Percentiles rank a stretch among this genome's conserved stretches.
These are phyloP conservation scores for Ctenopoma multispine DNA, from an alignment of 2,797 vertebrate species.

Conservation along the genomic window DNA sequence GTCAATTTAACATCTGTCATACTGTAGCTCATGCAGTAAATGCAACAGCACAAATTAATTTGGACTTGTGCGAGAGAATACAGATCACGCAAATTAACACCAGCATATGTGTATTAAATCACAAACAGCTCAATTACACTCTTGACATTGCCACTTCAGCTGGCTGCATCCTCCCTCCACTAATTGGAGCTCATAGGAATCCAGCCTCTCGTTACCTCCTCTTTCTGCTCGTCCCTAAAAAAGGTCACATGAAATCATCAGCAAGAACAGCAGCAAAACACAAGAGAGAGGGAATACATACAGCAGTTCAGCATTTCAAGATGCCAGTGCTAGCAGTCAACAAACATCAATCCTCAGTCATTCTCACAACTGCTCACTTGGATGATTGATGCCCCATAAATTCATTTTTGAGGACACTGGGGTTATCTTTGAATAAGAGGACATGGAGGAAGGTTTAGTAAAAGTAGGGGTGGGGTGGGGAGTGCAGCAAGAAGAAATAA, in stretches of 20 bases:
- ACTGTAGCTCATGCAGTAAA: neutral
- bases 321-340: slow-evolving; percentile 10
- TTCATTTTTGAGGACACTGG: slow-evolving; percentile 34
- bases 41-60: slow-evolving; percentile 22
- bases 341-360: slow-evolving; percentile 26
- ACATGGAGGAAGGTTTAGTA: slow-evolving; percentile 20
- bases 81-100: slow-evolving; percentile 44
- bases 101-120: slow-evolving; percentile 43
- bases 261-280: slow-evolving; percentile 10
- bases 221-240: slow-evolving; percentile 17
- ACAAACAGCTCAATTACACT: slow-evolving; percentile 58
- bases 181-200: slow-evolving; percentile 47
- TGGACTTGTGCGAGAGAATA: slow-evolving; percentile 19
- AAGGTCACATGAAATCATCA: slow-evolving; percentile 54
- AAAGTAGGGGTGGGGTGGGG: neutral
- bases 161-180: slow-evolving; percentile 33
- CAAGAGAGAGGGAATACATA: slow-evolving; percentile 9
- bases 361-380: slow-evolving; percentile 26
- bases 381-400: slow-evolving; percentile 41
- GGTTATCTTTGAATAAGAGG: slow-evolving; percentile 39
- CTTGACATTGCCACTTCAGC: slow-evolving; percentile 52
- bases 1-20: slow-evolving; percentile 32
- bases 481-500: slow-evolving; percentile 21
- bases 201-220: slow-evolving; percentile 33
- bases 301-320: slow-evolving; percentile 24